Evolutionary conservation across 2,113 vertebrate species (phyloP).

Genomic region (Sylvia atricapilla): DNA sequence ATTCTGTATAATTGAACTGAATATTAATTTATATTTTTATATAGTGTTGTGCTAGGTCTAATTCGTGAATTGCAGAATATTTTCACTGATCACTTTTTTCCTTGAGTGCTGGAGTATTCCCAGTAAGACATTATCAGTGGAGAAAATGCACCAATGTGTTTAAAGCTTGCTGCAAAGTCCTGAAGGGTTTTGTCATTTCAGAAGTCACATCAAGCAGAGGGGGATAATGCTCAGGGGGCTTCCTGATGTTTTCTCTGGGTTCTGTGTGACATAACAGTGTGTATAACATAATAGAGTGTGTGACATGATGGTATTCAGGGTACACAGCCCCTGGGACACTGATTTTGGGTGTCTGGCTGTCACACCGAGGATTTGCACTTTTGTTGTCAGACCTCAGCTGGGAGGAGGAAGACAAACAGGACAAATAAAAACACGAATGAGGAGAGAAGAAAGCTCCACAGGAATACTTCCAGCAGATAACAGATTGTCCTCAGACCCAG

Average conservation of each 20-base stretch:
- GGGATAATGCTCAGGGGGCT: neutral
- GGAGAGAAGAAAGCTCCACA: neutral
- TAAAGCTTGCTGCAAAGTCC: neutral
- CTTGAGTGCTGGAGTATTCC: neutral
- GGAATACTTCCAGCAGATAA: neutral
- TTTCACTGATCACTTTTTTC: neutral
- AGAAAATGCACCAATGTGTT: neutral
- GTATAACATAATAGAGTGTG: neutral
- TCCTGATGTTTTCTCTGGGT: neutral
- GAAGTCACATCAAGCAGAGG: neutral
- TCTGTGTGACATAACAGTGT: neutral
- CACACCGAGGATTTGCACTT: neutral
- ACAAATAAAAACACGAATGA: neutral
- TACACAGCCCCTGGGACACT: neutral
- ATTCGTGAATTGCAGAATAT: neutral
- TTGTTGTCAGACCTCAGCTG: neutral
- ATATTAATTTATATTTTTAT: neutral
- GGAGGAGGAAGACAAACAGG: neutral
- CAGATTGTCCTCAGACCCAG: neutral
- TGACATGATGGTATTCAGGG: neutral
- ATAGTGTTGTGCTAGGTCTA: neutral
- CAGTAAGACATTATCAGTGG: neutral
- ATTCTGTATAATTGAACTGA: neutral
- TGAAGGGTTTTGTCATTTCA: neutral
- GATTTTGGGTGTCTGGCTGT: neutral